Evolutionary conservation across 1,140 invertebrate species (phyloP), one percentile per base, ranked within the genome.

Genomic region (Antheraea pernyi): DNA sequence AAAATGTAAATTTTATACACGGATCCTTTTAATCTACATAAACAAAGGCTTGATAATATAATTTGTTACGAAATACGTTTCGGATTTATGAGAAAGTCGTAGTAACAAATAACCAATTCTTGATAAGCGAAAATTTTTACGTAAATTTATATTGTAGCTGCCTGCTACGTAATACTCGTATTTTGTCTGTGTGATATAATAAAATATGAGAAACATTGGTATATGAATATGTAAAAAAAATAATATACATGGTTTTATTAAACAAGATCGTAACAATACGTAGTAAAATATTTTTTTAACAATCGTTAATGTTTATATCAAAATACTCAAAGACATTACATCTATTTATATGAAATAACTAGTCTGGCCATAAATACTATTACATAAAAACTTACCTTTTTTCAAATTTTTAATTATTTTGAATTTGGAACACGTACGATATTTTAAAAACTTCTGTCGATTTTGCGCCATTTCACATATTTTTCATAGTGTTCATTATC

Each of bases 1-100:
- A 53, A 53, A 53, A 53, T 53, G 46, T 53, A 53, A 53, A 53
- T 53, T 53, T 53, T 53, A 53, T 53, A 53, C 46, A 53, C 46
- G 16, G 46, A 53, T 53, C 46, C 46, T 53, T 53, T 53, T 53
- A 53, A 53, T 53, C 46, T 53, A 53, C 46, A 53, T 53, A 53
- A 53, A 53, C 46, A 53, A 53, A 53, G 46, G 46, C 46, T 53
- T 53, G 46, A 53, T 53, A 53, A 53, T 53, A 53, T 53, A 53
- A 53, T 53, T 53, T 53, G 46, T 53, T 10, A 53, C 46, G 46
- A n/a, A 53, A 13, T 53, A 13, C 46, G 13, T 53, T 53, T 53
- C 46, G 46, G 46, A 53, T 53, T 53, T 53, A 16, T 53, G 11
- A 16, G 46, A 53, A 53, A 53, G 46, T 53, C 0, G 10, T 53